Evolutionary conservation across 2,797 vertebrate genomes (phyloP).

Genomic region (Tokudaia muenninki): DNA sequence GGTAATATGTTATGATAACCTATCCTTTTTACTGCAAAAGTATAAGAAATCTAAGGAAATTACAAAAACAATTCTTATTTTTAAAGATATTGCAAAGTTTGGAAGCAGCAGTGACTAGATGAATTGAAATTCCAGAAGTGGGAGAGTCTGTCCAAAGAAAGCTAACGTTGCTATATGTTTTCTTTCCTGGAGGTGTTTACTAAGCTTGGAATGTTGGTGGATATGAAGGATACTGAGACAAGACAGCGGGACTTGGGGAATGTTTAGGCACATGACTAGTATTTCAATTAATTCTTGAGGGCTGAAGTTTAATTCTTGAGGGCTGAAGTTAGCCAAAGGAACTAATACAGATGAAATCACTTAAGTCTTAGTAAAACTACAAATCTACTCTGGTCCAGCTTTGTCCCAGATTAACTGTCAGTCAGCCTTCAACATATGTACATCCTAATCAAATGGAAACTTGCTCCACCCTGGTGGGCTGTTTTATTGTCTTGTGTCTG

Average conservation of each 20-base stretch:
- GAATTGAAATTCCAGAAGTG: neutral
- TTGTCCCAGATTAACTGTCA: neutral
- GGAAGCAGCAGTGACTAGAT: neutral
- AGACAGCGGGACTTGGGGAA: neutral
- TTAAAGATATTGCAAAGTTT: neutral
- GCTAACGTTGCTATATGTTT: neutral
- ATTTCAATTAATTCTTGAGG: neutral
- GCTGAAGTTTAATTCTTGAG: neutral
- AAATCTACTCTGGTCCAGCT: neutral
- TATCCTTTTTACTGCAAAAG: constrained; percentile 17
- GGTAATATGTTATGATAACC: neutral
- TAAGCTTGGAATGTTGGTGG: neutral
- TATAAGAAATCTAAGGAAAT: constrained; percentile 29
- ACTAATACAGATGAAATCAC: neutral
- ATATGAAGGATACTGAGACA: neutral
- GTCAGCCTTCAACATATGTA: neutral
- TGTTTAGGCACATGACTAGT: neutral
- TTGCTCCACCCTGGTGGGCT: neutral
- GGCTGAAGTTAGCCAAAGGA: neutral
- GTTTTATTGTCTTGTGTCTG: neutral
- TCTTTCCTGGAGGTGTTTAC: constrained; percentile 19
- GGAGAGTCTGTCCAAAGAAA: neutral
- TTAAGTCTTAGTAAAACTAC: neutral
- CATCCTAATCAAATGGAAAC: neutral
- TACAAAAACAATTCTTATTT: neutral